Base-by-base conservation (phyloP, 2,113 vertebrate species). In the Psittacula cyanocephala region DNA sequence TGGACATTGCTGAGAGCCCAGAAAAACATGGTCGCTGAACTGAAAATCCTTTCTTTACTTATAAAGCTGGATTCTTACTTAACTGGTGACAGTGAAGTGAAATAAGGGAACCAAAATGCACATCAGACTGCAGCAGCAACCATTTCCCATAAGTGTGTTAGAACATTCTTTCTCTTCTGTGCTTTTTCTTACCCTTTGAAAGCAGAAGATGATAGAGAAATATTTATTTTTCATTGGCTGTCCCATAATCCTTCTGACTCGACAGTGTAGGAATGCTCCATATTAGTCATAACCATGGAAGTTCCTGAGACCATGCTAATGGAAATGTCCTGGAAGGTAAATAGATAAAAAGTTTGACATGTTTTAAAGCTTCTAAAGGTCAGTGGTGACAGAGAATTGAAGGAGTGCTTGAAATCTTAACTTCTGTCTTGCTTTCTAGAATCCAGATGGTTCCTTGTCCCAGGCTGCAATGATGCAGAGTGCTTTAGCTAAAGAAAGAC, bases 401-500 rank as follows among this genome's bases (percentile, higher is more conserved):
- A 83, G 49, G 17, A n/a, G 28, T 59, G n/a, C 69, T 53, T 86
- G 46, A 85, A 75, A 22, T 76, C 5, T 29, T 16, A 46, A 23
- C 17, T n/a, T 37, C 81, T 23, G 50, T 65, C 29, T 83, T 89
- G 33, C 57, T 71, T 70, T 86, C 15, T 89, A 99, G 99, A 99
- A 99, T 96, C 99, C 99, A 16, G 99, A 99, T 86, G 99, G 99
- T 68, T 99, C 99, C 13, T 97, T 99, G 78, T 99, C 99, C 39
- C 99, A 99, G 95, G 99, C 99, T 12, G 99, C 99, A 41, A 99
- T 99, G 99, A 99, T 99, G 99, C 99, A 99, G 97, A 99, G 99
- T 63, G 99, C 99, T 31, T 97, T 99, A 87, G 99, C 99, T 7
- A 99, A 99, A 95, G 99, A 99, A 95, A 97, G 99, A 31, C 88